Evolutionary conservation across 2,113 vertebrate genomes (phyloP).

Genomic region (Brachyistius frenatus): DNA sequence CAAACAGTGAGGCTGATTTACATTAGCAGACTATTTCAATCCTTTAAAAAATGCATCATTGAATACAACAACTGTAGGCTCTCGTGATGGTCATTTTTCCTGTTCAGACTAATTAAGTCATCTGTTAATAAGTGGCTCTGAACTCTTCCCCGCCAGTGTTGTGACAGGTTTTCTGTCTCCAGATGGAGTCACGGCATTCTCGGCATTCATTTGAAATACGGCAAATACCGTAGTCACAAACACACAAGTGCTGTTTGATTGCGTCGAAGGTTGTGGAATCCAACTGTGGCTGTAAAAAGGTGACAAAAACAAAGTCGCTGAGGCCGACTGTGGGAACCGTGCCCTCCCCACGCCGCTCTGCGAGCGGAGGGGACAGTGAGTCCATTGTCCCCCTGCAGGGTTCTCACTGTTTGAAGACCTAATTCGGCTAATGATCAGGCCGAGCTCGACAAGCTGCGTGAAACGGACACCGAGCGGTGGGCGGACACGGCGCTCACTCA

Average conservation of each 20-base stretch:
- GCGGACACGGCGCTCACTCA: background rate
- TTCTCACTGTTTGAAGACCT: slow-evolving; percentile 46
- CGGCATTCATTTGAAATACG: slow-evolving; percentile 38
- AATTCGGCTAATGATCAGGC: slow-evolving; percentile 68
- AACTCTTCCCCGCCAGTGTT: background rate
- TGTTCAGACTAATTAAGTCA: too few species aligned
- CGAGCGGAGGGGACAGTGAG: slow-evolving; percentile 43
- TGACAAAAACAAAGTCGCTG: slow-evolving; percentile 19
- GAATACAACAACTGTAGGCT: too few species aligned
- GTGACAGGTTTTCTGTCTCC: background rate
- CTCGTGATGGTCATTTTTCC: too few species aligned
- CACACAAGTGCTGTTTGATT: slow-evolving; percentile 7
- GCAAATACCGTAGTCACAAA: background rate
- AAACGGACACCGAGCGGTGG: slow-evolving; percentile 47
- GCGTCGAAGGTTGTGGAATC: slow-evolving; percentile 1
- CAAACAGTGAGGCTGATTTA: too few species aligned
- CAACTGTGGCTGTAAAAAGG: slow-evolving; percentile 36
- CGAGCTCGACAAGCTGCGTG: slow-evolving; percentile 37
- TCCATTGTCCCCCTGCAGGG: slow-evolving; percentile 46
- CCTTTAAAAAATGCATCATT: too few species aligned
- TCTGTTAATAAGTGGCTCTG: too few species aligned
- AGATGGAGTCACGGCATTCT: slow-evolving; percentile 32
- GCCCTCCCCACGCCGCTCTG: slow-evolving; percentile 7
- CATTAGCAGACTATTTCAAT: too few species aligned
- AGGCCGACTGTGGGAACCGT: slow-evolving; percentile 51